These are phyloP conservation scores for Toxotes chatareus DNA, from an alignment of 2,113 vertebrate species.

Conservation along the genomic window DNA sequence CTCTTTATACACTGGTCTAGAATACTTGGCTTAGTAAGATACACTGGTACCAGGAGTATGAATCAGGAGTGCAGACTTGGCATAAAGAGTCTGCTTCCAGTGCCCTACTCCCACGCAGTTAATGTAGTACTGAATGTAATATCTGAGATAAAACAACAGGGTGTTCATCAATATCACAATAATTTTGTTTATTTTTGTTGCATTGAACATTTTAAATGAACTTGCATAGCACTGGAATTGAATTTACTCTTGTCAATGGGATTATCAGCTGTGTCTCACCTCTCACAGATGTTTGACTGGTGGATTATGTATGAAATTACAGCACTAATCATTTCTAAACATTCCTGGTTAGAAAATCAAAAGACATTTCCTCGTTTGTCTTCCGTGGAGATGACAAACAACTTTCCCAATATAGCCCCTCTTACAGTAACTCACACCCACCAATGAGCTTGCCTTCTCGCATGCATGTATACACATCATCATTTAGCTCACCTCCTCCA, in stretches of 20 bases:
- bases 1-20: conserved; percentile 21
- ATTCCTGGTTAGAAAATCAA: conserved; percentile 26
- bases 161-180: neutral
- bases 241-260: neutral
- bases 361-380: conserved; percentile 12
- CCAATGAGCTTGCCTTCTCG: neutral
- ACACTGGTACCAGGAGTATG: conserved; percentile 32
- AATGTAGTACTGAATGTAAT: neutral
- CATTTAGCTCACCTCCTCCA: conserved; percentile 18
- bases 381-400: conserved; percentile 7
- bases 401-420: neutral
- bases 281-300: conserved; percentile 1
- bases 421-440: conserved; percentile 33
- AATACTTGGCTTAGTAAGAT: conserved; percentile 55
- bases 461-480: conserved; percentile 49
- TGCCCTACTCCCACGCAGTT: conserved; percentile 9
- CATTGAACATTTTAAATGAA: neutral
- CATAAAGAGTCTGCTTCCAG: conserved; percentile 21
- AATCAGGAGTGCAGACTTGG: conserved; percentile 42
- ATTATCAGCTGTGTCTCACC: neutral
- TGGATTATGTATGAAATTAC: conserved; percentile 16
- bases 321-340: conserved; percentile 19
- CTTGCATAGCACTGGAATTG: neutral
- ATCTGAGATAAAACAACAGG: neutral
- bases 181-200: neutral